A percentile compares a stretch with the other conserved stretches of the same genome.
Conservation (phyloP, 2,888 invertebrate species). For the Deilephila elpenor region DNA sequence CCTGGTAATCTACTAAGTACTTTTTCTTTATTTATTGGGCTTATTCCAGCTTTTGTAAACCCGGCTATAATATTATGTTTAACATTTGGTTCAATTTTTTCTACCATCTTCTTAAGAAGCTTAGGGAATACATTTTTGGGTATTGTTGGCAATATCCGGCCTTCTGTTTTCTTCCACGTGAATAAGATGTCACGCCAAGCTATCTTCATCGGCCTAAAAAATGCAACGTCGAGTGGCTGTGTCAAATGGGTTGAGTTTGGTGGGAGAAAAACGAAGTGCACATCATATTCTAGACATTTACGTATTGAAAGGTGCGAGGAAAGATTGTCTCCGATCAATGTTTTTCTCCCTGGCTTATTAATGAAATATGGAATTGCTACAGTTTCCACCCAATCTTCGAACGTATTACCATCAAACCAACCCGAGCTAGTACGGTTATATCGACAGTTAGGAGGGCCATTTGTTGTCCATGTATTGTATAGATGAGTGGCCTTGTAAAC, state of each 20-base stretch:
- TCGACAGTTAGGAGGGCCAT: not conserved
- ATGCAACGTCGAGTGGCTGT: constrained; percentile 55
- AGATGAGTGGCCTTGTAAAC: constrained; percentile 20
- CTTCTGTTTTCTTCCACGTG: not conserved
- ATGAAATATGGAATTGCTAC: constrained; percentile 43
- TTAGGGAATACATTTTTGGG: too few relatives aligned
- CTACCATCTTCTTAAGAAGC: too few relatives aligned
- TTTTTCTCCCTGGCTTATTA: constrained; percentile 49
- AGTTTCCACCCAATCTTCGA: constrained; percentile 56
- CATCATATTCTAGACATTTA: constrained; percentile 34
- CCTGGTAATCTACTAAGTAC: not conserved
- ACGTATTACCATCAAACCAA: constrained; percentile 57
- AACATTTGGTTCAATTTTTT: not conserved
- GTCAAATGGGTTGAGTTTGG: constrained; percentile 37
- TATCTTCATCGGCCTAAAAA: constrained; percentile 37
- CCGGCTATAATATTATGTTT: not conserved
- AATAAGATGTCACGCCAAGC: not conserved
- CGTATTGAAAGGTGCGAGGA: constrained; percentile 35
- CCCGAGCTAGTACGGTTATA: constrained; percentile 39
- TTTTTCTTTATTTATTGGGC: not conserved
- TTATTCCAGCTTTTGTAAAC: not conserved
- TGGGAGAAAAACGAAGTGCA: constrained; percentile 33
- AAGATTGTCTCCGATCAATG: constrained; percentile 60
- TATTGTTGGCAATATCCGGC: not conserved
- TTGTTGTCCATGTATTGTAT: constrained; percentile 13